Percentiles rank a stretch among this genome's conserved stretches.
phyloP scores from a whole-genome alignment of 2,888 invertebrate species.

The Odiellus spinosus region DNA sequence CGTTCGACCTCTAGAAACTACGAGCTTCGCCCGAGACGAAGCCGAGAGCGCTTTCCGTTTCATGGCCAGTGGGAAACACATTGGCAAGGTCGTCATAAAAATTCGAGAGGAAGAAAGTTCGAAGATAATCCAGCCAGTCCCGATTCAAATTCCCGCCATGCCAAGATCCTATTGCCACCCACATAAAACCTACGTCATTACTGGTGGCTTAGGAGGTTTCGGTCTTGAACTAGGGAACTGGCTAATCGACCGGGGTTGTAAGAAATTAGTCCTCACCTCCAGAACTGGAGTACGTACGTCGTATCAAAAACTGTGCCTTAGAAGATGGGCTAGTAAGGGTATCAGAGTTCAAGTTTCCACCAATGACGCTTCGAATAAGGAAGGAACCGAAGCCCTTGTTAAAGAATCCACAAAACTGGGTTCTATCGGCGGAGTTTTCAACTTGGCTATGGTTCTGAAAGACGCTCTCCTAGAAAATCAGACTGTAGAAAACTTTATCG shows the following conservation, averaged over 20 bases:
- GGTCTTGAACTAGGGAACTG: conserved; percentile 84
- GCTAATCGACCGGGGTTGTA: conserved; percentile 74
- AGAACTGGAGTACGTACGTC: conserved; percentile 78
- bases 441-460: conserved; percentile 64
- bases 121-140: conserved; percentile 25
- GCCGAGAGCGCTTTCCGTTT: conserved; percentile 79
- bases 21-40: conserved; percentile 68
- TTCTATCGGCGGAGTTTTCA: conserved; percentile 74
- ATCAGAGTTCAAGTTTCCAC: conserved; percentile 50
- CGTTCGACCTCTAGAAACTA: conserved; percentile 70
- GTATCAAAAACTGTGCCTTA: conserved; percentile 73
- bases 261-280: conserved; percentile 66
- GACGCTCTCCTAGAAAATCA: conserved; percentile 80
- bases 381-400: conserved; percentile 54
- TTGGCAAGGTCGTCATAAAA: conserved; percentile 87
- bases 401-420: conserved; percentile 47
- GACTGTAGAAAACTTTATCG: conserved; percentile 57
- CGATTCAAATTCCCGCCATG: conserved; percentile 47
- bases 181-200: conserved; percentile 35
- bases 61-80: conserved; percentile 95
- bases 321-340: conserved; percentile 45
- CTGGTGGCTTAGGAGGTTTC: conserved; percentile 82
- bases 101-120: conserved; percentile 81
- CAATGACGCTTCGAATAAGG: conserved; percentile 49
- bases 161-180: conserved; percentile 59